These are phyloP conservation scores for Tiliqua scincoides DNA, from an alignment of 2,113 vertebrate species.

Conservation along the genomic window DNA sequence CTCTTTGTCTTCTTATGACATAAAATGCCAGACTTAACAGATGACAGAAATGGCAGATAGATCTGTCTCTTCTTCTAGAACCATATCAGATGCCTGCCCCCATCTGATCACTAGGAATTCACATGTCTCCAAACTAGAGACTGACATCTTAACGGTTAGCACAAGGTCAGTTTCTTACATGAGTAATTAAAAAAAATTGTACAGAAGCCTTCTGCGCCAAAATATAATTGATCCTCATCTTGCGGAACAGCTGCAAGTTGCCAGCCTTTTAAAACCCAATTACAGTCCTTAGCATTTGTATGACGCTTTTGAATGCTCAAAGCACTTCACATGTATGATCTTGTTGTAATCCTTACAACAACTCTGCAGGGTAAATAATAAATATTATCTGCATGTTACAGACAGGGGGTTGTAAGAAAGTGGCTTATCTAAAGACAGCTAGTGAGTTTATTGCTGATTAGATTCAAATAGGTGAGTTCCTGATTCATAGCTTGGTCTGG, in stretches of 20 bases:
- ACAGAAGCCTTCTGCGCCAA: background rate
- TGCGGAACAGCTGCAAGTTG: background rate
- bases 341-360: too few species aligned
- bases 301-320: too few species aligned
- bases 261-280: background rate
- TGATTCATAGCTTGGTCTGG: too few species aligned
- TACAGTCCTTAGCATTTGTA: too few species aligned
- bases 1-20: constrained; percentile 4
- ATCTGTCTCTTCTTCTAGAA: background rate
- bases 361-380: too few species aligned
- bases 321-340: too few species aligned
- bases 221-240: background rate
- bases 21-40: background rate
- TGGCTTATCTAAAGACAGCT: too few species aligned
- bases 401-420: too few species aligned
- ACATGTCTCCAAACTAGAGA: background rate
- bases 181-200: too few species aligned
- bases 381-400: too few species aligned
- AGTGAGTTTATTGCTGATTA: too few species aligned
- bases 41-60: background rate
- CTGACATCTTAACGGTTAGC: background rate
- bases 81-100: background rate
- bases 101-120: background rate
- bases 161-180: background rate
- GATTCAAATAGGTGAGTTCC: too few species aligned